Conservation (phyloP, 2,888 invertebrate species). For the Pristionchus fissidentatus region DNA sequence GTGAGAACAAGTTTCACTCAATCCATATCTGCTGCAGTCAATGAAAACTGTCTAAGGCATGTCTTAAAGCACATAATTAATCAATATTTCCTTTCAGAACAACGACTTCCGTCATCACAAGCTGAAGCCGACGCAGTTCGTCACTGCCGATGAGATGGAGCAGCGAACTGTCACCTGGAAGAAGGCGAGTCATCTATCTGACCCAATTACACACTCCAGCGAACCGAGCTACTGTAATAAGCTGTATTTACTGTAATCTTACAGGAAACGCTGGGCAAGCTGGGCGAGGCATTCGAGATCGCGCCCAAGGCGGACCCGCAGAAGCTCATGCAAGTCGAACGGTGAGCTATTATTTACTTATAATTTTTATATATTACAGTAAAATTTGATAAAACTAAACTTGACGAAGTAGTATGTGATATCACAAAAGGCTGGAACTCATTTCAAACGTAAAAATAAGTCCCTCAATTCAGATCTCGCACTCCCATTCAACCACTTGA, state of each 20-base stretch:
- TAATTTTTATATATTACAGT: background rate
- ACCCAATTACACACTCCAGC: background rate
- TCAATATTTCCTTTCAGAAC: constrained; percentile 52
- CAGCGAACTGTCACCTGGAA: constrained; percentile 51
- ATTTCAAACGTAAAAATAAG: background rate
- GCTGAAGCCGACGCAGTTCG: constrained; percentile 68
- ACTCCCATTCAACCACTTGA: constrained; percentile 73
- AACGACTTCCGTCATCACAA: constrained; percentile 74
- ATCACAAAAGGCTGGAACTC: background rate
- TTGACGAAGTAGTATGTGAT: background rate
- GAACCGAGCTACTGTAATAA: background rate
- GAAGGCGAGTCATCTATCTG: constrained; percentile 26
- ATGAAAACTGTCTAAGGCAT: background rate
- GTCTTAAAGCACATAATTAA: background rate
- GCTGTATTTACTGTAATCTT: background rate
- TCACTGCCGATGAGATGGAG: constrained; percentile 68
- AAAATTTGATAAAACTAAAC: background rate
- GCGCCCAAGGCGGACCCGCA: constrained; percentile 72
- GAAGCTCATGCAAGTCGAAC: constrained; percentile 73
- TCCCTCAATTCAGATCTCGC: constrained; percentile 56
- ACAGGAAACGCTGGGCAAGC: constrained; percentile 66
- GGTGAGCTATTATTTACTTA: background rate
- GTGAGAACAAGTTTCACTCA: constrained; percentile 3
- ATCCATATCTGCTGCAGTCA: background rate
- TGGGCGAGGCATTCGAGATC: constrained; percentile 74